A percentile compares a stretch with the other conserved stretches of the same genome.
Evolutionary conservation across 2,113 vertebrate species (phyloP).

Genomic region (Apteryx owenii): DNA sequence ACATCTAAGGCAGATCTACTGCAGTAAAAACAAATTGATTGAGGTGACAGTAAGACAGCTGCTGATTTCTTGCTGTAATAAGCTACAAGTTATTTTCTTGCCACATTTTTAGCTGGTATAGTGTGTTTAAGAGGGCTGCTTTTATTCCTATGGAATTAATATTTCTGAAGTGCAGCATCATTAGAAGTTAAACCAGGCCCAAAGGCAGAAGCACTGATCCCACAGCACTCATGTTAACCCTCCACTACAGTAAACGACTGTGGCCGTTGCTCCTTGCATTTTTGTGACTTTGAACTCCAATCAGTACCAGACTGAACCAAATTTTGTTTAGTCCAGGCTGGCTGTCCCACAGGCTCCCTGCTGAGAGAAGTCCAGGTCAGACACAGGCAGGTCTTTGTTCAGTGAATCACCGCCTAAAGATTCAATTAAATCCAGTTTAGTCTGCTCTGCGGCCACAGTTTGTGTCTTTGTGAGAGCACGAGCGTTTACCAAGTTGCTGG

Average conservation of each 20-base stretch:
- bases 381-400: slow-evolving; percentile 72
- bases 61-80: background rate
- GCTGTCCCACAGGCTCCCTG: slow-evolving; percentile 30
- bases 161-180: background rate
- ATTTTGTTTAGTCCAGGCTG: slow-evolving; percentile 28
- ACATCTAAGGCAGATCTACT: background rate
- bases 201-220: background rate
- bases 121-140: background rate
- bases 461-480: background rate
- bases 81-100: background rate
- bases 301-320: slow-evolving; percentile 26
- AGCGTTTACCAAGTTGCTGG: slow-evolving; percentile 24
- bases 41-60: background rate
- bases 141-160: background rate
- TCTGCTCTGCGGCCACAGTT: slow-evolving; percentile 7
- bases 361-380: slow-evolving; percentile 63
- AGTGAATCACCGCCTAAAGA: slow-evolving; percentile 49
- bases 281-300: slow-evolving; percentile 51
- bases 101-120: background rate
- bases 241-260: background rate
- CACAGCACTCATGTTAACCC: background rate
- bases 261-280: background rate
- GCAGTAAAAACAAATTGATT: background rate
- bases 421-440: slow-evolving; percentile 63
- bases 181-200: background rate